A percentile compares a stretch with the other conserved stretches of the same genome.
These are phyloP conservation scores for Galaxias olidus DNA, from an alignment of 2,797 vertebrate species.

Conservation along the genomic window DNA sequence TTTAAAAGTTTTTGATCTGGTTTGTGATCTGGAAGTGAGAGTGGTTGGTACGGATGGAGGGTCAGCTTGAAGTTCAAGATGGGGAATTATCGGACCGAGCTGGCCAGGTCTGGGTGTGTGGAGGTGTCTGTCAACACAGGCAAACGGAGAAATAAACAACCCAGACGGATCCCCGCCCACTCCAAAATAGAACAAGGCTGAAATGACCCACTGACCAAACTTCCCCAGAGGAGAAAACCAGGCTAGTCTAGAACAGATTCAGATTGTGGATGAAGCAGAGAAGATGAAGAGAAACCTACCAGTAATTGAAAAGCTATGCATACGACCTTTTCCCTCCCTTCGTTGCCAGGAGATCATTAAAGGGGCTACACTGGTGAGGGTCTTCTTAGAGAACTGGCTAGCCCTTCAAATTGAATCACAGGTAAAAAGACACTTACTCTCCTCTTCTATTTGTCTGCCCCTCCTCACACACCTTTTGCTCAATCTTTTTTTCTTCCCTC, in stretches of 20 bases:
- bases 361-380: slow-evolving; percentile 1
- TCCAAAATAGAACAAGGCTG: no score
- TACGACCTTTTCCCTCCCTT: slow-evolving; percentile 17
- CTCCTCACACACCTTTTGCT: no score
- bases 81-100: slow-evolving; percentile 8
- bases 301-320: slow-evolving; percentile 18
- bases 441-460: background rate
- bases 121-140: slow-evolving; percentile 18
- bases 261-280: background rate
- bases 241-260: background rate
- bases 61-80: slow-evolving; percentile 25
- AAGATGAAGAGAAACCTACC: slow-evolving; percentile 10
- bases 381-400: slow-evolving; percentile 9
- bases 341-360: slow-evolving; percentile 5
- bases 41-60: slow-evolving; percentile 19
- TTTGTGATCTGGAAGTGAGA: slow-evolving; percentile 18
- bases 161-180: no score
- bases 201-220: no score
- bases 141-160: slow-evolving; percentile 9
- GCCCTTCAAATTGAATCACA: slow-evolving; percentile 19
- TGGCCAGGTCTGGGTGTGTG: slow-evolving; percentile 20
- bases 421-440: slow-evolving; percentile 7
- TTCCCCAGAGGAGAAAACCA: no score
- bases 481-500: no score
- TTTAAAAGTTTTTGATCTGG: no score